phyloP scores from a whole-genome alignment of 1,140 invertebrate genomes.

The Aphaenogaster rudis region DNA sequence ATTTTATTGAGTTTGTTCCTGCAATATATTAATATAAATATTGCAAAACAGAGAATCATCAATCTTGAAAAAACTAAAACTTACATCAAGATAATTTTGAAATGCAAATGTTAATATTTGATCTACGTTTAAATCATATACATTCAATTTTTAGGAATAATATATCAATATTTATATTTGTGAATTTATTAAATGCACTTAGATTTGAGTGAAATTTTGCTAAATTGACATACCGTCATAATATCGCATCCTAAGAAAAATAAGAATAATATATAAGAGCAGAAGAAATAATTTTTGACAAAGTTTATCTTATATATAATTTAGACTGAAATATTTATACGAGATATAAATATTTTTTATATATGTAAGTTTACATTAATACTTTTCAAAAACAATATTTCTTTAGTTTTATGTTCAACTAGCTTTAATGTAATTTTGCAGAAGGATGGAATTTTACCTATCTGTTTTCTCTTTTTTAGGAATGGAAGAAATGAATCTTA shows the following conservation, averaged over 20 bases:
- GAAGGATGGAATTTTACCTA: slow-evolving; percentile 7
- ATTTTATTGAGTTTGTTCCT: slow-evolving; percentile 34
- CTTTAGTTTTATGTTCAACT: slow-evolving; percentile 32
- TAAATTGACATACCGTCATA: neutral
- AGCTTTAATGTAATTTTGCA: slow-evolving; percentile 39
- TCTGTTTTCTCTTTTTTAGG: slow-evolving; percentile 34
- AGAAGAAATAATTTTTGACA: neutral
- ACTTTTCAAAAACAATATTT: neutral
- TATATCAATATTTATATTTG: slow-evolving; percentile 30
- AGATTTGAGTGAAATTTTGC: slow-evolving; percentile 4
- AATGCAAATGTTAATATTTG: slow-evolving; percentile 1
- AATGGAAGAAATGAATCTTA: slow-evolving; percentile 20
- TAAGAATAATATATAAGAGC: neutral
- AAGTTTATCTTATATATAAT: slow-evolving; percentile 26
- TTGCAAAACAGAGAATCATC: slow-evolving; percentile 6
- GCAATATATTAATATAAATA: neutral
- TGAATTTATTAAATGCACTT: neutral
- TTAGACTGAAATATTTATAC: slow-evolving; percentile 2
- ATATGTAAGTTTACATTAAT: slow-evolving; percentile 18
- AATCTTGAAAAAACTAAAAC: slow-evolving; percentile 5
- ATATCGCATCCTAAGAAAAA: neutral
- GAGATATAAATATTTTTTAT: neutral
- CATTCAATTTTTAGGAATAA: slow-evolving; percentile 3
- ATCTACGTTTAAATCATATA: neutral
- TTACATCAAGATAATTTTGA: slow-evolving; percentile 11